Evolutionary conservation across 2,113 vertebrate genomes (phyloP), one percentile per base, ranked within the genome.

Genomic region (Notechis scutatus): DNA sequence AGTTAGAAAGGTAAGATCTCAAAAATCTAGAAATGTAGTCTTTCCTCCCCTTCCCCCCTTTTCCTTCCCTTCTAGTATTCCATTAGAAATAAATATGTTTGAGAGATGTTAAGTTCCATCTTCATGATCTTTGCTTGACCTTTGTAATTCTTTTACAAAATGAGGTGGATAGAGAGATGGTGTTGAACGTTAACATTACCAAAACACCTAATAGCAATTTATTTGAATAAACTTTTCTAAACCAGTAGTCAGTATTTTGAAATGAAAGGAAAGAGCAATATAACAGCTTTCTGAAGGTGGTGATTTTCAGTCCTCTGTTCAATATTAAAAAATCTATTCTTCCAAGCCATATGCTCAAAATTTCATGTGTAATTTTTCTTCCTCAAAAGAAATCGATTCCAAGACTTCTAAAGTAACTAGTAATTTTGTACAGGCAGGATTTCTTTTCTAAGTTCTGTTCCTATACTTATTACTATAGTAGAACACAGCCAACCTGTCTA

Each of bases 311-410:
- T 3, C 89, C 56, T 23, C 64, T 90, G 5, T 74, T 54, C 7
- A 47, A 81, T 5, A 24, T 47, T 47, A 87, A 85, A 85, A 85
- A 92, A 59, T 15, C 2, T 14, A 9, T 42, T 81, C 18, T 81
- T 21, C 69, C 34, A 21, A 24, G 92, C 94, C 85, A 59, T 89
- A 50, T 87, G 47, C 12, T 50, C 50, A 45, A 14, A 57, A 5
- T 92, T 90, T 11, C 81, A 34, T 47, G 21, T 93, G 94, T 90
- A 95, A 96, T 93, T 94, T 59, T 74, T 89, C 21, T 56, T 89
- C 69, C 45, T 11, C 42, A 10, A 50, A 7, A 93, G 59, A 94
- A 95, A 92, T 4, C 11, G 45, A 21, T 29, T 93, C 69, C 69
- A 95, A 50, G 47, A 29, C 59, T 81, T 91, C 64, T 85, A 11